Evolutionary conservation across 2,113 vertebrate species (phyloP).

Genomic region (Charadrius vociferus): DNA sequence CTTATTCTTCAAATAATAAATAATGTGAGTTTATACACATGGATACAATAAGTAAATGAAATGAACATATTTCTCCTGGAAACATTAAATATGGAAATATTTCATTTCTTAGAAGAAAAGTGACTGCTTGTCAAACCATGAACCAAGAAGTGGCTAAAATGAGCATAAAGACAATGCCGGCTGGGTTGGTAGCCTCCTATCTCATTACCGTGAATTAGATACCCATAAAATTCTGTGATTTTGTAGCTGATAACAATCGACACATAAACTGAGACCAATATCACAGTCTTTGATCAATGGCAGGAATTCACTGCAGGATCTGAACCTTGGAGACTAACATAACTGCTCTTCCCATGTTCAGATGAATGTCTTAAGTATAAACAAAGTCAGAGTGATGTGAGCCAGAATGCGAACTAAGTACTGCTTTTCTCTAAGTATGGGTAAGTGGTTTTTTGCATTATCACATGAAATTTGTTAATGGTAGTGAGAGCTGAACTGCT

Average conservation of each 20-base stretch:
- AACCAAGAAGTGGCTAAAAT: background rate
- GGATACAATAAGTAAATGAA: background rate
- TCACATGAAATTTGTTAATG: background rate
- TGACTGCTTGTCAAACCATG: background rate
- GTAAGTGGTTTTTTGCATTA: background rate
- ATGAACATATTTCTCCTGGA: background rate
- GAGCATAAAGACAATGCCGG: background rate
- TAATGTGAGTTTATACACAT: background rate
- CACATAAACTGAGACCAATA: background rate
- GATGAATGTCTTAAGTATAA: constrained; percentile 13
- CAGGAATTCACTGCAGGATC: background rate
- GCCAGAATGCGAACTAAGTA: background rate
- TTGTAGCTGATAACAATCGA: background rate
- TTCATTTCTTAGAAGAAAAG: background rate
- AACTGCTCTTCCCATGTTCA: background rate
- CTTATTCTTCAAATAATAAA: background rate
- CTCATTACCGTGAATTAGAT: background rate
- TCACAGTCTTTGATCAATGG: background rate
- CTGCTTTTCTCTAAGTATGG: background rate
- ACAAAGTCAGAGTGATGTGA: background rate
- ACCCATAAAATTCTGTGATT: constrained; percentile 11
- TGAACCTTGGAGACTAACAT: background rate
- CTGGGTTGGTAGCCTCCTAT: background rate
- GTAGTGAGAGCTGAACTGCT: background rate
- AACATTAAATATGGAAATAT: background rate